These are phyloP conservation scores for Ciconia maguari DNA, from an alignment of 2,113 vertebrate species.

Conservation along the genomic window DNA sequence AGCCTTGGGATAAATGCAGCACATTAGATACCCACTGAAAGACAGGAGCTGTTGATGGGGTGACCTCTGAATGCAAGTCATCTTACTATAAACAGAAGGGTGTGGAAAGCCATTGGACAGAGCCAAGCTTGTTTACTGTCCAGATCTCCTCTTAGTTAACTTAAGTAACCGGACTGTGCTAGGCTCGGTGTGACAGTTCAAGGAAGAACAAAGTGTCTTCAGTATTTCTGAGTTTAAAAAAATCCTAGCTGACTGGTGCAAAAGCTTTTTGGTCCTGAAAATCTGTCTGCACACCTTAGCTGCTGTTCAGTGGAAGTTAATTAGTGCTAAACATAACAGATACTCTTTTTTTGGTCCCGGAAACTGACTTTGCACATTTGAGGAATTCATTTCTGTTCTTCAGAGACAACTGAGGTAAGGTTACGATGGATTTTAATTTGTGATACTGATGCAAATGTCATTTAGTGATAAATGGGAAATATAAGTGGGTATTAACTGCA, in stretches of 20 bases:
- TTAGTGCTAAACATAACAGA: constrained; percentile 29
- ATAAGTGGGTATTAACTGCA: neutral
- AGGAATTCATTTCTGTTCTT: constrained; percentile 54
- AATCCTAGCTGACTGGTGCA: neutral
- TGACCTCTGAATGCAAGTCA: constrained; percentile 79
- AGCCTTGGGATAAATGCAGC: constrained; percentile 70
- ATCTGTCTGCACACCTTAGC: neutral
- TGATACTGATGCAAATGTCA: neutral
- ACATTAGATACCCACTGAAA: constrained; percentile 72
- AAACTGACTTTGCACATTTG: constrained; percentile 12
- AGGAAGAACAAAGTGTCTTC: constrained; percentile 63
- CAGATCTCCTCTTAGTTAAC: constrained; percentile 73
- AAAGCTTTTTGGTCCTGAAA: constrained; percentile 3
- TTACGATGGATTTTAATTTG: constrained; percentile 32
- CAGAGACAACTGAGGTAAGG: constrained; percentile 70
- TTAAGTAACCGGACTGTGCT: constrained; percentile 53
- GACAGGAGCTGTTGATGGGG: constrained; percentile 75
- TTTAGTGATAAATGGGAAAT: neutral
- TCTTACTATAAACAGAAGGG: constrained; percentile 81
- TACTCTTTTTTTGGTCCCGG: neutral
- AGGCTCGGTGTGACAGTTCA: constrained; percentile 39
- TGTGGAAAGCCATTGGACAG: constrained; percentile 75
- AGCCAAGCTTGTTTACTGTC: constrained; percentile 76
- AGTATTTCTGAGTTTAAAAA: constrained; percentile 46
- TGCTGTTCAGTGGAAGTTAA: constrained; percentile 41